Conservation (phyloP, 2,113 vertebrate genomes). For the Pterophyllum scalare region DNA sequence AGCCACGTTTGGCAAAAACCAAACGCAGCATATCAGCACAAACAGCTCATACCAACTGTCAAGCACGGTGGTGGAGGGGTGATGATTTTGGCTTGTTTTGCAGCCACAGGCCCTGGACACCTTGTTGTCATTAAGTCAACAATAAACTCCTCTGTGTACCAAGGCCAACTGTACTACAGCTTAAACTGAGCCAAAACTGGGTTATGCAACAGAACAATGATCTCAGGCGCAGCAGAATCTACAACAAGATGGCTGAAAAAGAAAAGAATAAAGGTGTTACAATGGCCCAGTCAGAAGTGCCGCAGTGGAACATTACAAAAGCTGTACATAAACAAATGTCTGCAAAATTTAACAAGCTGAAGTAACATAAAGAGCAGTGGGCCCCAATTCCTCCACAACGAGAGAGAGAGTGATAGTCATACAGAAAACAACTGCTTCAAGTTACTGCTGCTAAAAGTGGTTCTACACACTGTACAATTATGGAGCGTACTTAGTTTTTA, state of each 20-base stretch:
- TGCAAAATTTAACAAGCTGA: background rate
- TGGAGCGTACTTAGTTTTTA: background rate
- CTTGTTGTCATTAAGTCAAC: background rate
- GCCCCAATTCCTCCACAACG: too few relatives aligned
- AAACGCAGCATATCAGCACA: background rate
- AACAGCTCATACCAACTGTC: background rate
- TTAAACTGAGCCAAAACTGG: background rate
- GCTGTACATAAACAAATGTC: background rate
- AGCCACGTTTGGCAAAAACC: background rate
- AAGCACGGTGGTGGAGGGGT: background rate
- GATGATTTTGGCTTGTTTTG: background rate
- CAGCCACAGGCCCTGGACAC: background rate
- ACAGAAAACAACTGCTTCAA: too few relatives aligned
- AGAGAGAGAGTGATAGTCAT: too few relatives aligned
- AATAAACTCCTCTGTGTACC: background rate
- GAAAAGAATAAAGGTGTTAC: too few relatives aligned
- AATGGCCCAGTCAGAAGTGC: background rate
- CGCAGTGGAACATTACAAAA: background rate
- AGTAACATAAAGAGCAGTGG: background rate
- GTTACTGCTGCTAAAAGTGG: background rate
- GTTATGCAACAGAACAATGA: background rate
- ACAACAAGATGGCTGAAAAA: too few relatives aligned
- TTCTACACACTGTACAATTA: background rate
- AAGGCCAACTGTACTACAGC: background rate
- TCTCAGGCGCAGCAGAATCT: too few relatives aligned